Evolutionary conservation across 92 coral and sea anemone genomes (phyloP).

Genomic region (Actinernus sp.): DNA sequence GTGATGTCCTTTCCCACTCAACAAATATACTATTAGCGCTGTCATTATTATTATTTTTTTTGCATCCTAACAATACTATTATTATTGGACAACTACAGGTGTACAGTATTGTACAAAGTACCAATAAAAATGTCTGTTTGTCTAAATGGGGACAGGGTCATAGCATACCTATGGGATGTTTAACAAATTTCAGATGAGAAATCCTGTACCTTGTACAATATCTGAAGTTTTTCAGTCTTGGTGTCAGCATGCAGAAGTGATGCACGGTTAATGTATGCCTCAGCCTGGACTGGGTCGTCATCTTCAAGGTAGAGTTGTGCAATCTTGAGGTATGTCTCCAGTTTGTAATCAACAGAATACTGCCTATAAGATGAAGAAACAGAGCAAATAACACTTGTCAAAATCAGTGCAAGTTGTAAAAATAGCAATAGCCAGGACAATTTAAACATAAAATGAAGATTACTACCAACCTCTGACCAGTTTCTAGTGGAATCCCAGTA

Average conservation of each 20-base stretch:
- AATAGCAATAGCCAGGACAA: background rate
- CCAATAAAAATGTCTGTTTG: too few relatives aligned
- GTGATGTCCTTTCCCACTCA: too few relatives aligned
- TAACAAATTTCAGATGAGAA: too few relatives aligned
- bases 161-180: too few relatives aligned
- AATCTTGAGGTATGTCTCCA: conserved; percentile 94
- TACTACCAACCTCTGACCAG: conserved; percentile 97
- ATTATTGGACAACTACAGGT: too few relatives aligned
- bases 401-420: background rate
- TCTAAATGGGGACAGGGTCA: too few relatives aligned
- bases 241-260: conserved; percentile 95
- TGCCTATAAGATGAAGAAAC: conserved; percentile 56
- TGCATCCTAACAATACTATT: too few relatives aligned
- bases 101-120: too few relatives aligned
- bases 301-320: conserved; percentile 97
- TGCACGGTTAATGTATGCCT: conserved; percentile 96
- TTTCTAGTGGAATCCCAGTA: conserved; percentile 93
- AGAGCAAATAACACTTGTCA: background rate
- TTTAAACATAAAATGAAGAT: background rate
- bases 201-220: conserved; percentile 97
- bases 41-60: too few relatives aligned
- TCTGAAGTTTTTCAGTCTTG: conserved; percentile 76
- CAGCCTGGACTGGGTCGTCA: conserved; percentile 95
- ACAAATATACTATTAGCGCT: too few relatives aligned
- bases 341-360: conserved; percentile 94